These are phyloP conservation scores for Stegophylla sp. DNA, from an alignment of 2,888 invertebrate species.

Conservation along the genomic window DNA sequence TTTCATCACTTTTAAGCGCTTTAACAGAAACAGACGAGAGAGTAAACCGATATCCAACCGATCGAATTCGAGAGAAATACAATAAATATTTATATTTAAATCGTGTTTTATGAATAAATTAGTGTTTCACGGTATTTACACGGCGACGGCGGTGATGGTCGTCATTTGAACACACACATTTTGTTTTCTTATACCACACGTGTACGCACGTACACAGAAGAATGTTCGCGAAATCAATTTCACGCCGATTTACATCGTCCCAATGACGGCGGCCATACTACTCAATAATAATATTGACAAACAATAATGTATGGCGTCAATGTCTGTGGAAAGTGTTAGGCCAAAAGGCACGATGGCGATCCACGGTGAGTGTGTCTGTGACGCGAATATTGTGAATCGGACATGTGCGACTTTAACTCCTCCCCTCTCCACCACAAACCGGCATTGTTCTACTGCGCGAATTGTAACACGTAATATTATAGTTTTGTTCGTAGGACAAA, in stretches of 20 bases:
- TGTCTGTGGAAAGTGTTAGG: neutral
- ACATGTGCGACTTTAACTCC: neutral
- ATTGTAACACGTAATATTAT: neutral
- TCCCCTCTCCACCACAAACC: neutral
- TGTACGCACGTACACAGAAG: neutral
- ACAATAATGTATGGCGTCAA: neutral
- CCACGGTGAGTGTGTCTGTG: neutral
- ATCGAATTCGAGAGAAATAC: neutral
- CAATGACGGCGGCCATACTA: neutral
- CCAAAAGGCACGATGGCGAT: neutral
- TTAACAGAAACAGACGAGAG: neutral
- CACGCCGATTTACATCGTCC: slow-evolving; percentile 34
- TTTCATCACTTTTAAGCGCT: neutral
- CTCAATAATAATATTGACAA: neutral
- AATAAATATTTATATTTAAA: slow-evolving; percentile 15
- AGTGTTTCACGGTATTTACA: neutral
- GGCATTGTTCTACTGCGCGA: neutral
- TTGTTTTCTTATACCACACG: neutral
- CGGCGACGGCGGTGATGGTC: no score
- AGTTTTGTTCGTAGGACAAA: neutral
- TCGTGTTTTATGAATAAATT: neutral
- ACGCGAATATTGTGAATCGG: neutral
- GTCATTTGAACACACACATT: neutral
- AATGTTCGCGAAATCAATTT: slow-evolving; percentile 27
- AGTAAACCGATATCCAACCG: no score